Conservation (phyloP, 2,888 invertebrate genomes). For the Bimastos eiseni region DNA sequence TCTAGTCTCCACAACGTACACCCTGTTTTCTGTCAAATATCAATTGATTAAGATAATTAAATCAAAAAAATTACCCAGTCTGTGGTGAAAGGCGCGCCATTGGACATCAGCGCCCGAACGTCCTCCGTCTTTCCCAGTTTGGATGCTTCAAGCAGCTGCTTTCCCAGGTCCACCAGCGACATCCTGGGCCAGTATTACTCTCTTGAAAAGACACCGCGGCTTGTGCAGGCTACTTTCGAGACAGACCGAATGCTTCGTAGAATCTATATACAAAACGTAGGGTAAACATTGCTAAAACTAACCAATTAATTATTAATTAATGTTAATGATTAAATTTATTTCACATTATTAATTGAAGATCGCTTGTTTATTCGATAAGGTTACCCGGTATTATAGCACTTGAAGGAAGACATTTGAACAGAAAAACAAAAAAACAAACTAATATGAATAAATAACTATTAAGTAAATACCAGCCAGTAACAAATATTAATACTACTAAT, state of each 20-base stretch:
- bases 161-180: slow-evolving; percentile 74
- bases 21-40: not conserved
- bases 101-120: slow-evolving; percentile 77
- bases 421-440: too few species aligned
- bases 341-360: too few species aligned
- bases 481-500: too few species aligned
- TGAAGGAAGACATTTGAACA: too few species aligned
- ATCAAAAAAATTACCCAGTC: slow-evolving; percentile 75
- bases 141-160: slow-evolving; percentile 78
- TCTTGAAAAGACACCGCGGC: not conserved
- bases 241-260: not conserved
- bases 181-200: slow-evolving; percentile 43
- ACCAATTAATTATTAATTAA: too few species aligned
- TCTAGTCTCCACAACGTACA: not conserved
- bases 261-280: not conserved
- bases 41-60: not conserved
- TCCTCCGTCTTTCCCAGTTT: slow-evolving; percentile 77
- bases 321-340: too few species aligned
- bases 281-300: too few species aligned
- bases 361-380: too few species aligned
- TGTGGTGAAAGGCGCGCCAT: slow-evolving; percentile 87
- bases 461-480: too few species aligned
- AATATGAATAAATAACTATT: too few species aligned
- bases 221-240: not conserved
- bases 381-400: too few species aligned